Base-by-base conservation (phyloP, 2,113 vertebrate genomes). In the Ophiodon elongatus region DNA sequence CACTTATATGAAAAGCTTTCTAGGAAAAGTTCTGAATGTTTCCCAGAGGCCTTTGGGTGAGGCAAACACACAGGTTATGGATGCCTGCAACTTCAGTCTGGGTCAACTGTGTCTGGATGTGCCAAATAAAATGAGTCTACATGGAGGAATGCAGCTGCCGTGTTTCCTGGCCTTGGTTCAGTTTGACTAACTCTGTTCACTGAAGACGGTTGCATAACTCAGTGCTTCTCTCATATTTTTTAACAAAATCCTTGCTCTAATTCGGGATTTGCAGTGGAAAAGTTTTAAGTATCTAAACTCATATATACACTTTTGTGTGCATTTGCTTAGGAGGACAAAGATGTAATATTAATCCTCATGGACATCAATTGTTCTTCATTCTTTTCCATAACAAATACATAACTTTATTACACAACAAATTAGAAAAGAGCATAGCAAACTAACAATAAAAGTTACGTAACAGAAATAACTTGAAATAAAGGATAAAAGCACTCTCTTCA, bases 41-140 rank as follows among this genome's bases (percentile, higher is more conserved):
- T 88, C 74, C 76, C 68, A 79, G 72, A 87, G 89, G 47, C 17
- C 64, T 84, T 21, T 25, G 8, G 66, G 35, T 79, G 64, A 59
- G 72, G 1, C 15, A 35, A 62, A 52, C 43, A 63, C 56, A 80
- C 68, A 71, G 73, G 62, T 71, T 69, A 63, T 52, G 31, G 41
- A 72, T 70, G 70, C 63, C n/a, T 76, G 62, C 76, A 56, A 73
- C 72, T 77, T 73, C 60, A 74, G 73, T 81, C 80, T 82, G 82
- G 39, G 67, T 86, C 79, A 76, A 76, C 63, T 25, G 80, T 72
- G 73, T 71, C 50, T 73, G 73, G 70, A 79, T 64, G 43, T 56
- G 77, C 69, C 85, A 88, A 83, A 87, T 31, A 80, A 82, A 86
- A 67, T 43, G 52, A 73, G 60, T 85, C 83, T 33, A 73, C 76